Evolutionary conservation across 1,140 invertebrate genomes (phyloP), one percentile per base, ranked within the genome.

Genomic region (Acromyrmex echinatior): DNA sequence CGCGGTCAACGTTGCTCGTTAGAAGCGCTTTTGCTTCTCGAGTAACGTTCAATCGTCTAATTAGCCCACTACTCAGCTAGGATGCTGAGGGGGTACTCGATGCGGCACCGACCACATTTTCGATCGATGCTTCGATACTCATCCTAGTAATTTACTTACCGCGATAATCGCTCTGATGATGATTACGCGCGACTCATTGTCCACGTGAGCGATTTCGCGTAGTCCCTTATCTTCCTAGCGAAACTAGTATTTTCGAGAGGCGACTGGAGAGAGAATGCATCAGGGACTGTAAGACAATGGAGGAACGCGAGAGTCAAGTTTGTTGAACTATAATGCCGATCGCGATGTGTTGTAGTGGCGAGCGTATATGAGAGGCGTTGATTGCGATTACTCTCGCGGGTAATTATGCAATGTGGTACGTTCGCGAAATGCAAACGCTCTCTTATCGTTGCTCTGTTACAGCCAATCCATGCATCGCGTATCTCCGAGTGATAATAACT

Each of bases 141-240:
- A 28, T 74, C 25, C 10, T n/a, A 39, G 25, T 60, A 82, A 80
- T 80, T 79, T 21, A 66, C 60, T 49, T 94, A 92, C 90, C 88
- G 93, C 91, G 93, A 94, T 94, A 94, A 92, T 94, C 91, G 90
- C 92, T 87, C 65, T 82, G 93, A 93, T 92, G 93, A 94, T 93
- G 91, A 92, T 58, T 81, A 92, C 92, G 88, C 88, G 88, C 35
- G 49, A 16, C 93, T 91, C 93, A 95, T 95, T 95, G 95, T 95
- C 93, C 93, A 87, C 82, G 92, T 89, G 90, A 93, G 91, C 92
- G 92, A 95, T 95, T 94, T 94, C 93, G 91, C 92, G 88, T 63
- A 58, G 51, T 92, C 66, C 66, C 86, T 82, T 92, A 87, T 92
- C 86, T 86, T 45, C 39, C n/a, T 60, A 62, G 63, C 66, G 6